Evolutionary conservation across 2,797 vertebrate species (phyloP), one percentile per base, ranked within the genome.

Genomic region (Bradypodion pumilum): DNA sequence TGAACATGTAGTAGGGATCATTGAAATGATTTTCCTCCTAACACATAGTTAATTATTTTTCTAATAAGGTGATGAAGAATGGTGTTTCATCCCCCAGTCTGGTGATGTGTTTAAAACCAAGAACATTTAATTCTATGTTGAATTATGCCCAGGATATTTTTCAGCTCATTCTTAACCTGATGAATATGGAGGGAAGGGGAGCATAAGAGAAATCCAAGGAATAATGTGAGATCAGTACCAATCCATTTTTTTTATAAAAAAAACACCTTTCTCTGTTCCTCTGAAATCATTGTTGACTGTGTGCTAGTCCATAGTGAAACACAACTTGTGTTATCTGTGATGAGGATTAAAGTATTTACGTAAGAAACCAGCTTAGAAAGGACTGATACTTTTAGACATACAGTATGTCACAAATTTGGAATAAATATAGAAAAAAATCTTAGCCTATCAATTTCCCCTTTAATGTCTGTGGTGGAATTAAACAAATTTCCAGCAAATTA

Each of bases 31-130:
- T 73, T 69, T 78, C 9, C 66, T 84, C 87, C 80, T 90, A 44
- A 40, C 72, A 68, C 88, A 73, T 74, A 87, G 21, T 52, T 29
- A 52, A 73, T 4, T 35, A 85, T 56, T 88, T 84, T 60, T 85
- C 56, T 66, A 65, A 74, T 49, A 77, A 63, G 73, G 56, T 70
- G 66, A 72, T 56, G 63, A 81, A 76, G 32, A 70, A 63, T 63
- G 19, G 5, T 42, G 40, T 85, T n/a, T 42, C 19, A n/a, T 8
- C 49, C 7, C 65, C 3, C 46, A 52, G 35, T 12, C 27, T 29
- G 70, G 32, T 25, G 29, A 35, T 63, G 49, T 79, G 44, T 52
- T 46, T 70, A 60, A 70, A 62, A 72, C 60, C 23, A 69, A 56
- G 42, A n/a, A 76, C 2, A 29, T 6, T 76, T 56, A n/a, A 75